A percentile compares a stretch with the other conserved stretches of the same genome.
These are phyloP conservation scores for Drosophila neonasuta DNA, from an alignment of 2,888 invertebrate species.

Conservation along the genomic window DNA sequence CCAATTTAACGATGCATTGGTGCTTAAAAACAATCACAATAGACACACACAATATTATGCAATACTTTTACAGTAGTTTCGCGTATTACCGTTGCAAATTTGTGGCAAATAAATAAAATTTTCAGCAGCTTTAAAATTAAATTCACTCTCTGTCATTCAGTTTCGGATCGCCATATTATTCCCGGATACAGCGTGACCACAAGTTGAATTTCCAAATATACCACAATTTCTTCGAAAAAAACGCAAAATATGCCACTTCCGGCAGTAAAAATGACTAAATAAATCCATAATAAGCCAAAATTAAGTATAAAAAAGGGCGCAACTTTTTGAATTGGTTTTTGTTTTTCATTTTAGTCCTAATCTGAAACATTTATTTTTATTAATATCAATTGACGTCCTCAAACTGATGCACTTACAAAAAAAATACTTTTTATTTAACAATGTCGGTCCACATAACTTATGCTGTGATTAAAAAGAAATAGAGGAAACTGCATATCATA, in stretches of 20 bases:
- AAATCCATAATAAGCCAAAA: neutral
- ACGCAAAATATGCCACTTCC: neutral
- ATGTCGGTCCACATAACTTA: neutral
- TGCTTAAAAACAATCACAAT: conserved; percentile 51
- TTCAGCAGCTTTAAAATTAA: conserved; percentile 73
- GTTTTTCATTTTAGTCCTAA: neutral
- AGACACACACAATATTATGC: conserved; percentile 32
- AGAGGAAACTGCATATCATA: neutral
- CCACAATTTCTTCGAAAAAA: neutral
- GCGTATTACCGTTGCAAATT: conserved; percentile 73
- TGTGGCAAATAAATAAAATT: conserved; percentile 71
- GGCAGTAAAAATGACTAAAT: neutral
- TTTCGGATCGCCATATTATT: conserved; percentile 76
- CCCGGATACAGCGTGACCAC: conserved; percentile 53
- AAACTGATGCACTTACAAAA: neutral
- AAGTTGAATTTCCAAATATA: conserved; percentile 1
- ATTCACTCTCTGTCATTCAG: conserved; percentile 70
- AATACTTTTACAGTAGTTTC: conserved; percentile 59
- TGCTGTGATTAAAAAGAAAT: neutral
- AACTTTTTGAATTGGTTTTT: neutral
- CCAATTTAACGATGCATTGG: conserved; percentile 22
- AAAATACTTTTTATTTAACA: neutral
- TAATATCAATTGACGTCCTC: neutral
- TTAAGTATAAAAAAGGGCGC: neutral
- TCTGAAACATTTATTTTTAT: neutral